Percentiles rank a stretch among this genome's conserved stretches.
Conservation (phyloP, 2,888 invertebrate species). For the Acronicta leporina region DNA sequence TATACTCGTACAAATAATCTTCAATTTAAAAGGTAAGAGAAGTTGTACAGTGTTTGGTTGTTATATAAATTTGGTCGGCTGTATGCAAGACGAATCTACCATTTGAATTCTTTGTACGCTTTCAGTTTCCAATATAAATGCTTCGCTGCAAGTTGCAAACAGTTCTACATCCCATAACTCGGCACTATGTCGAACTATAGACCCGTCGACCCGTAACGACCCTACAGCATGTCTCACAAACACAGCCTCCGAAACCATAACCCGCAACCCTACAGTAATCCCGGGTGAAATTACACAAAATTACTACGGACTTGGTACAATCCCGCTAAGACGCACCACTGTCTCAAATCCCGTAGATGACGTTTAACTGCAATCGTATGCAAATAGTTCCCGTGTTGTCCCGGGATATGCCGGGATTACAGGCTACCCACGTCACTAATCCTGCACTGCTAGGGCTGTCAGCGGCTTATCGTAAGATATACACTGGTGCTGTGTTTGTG, state of each 20-base stretch:
- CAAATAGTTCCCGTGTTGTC: conserved; percentile 74
- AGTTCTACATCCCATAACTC: conserved; percentile 32
- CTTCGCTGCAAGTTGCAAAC: conserved; percentile 8
- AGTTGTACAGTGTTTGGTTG: too few species aligned
- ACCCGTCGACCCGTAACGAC: conserved; percentile 42
- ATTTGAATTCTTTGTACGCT: neutral
- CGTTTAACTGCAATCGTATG: conserved; percentile 83
- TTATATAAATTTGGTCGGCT: too few species aligned
- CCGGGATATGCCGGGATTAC: conserved; percentile 74
- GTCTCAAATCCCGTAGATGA: conserved; percentile 82
- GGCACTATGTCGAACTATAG: conserved; percentile 23
- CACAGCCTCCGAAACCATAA: conserved; percentile 16
- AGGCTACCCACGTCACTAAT: conserved; percentile 75
- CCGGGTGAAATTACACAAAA: conserved; percentile 66
- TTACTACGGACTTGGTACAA: conserved; percentile 66
- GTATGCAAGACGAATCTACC: neutral
- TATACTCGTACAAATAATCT: too few species aligned
- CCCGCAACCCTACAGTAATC: conserved; percentile 55
- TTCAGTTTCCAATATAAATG: neutral
- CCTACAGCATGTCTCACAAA: conserved; percentile 7
- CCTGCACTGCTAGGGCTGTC: conserved; percentile 75
- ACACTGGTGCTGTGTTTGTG: conserved; percentile 66
- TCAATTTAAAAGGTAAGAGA: too few species aligned
- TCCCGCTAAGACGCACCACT: conserved; percentile 60
- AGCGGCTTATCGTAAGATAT: conserved; percentile 79